Conservation (phyloP, 1,140 invertebrate species). For the Ips typographus region DNA sequence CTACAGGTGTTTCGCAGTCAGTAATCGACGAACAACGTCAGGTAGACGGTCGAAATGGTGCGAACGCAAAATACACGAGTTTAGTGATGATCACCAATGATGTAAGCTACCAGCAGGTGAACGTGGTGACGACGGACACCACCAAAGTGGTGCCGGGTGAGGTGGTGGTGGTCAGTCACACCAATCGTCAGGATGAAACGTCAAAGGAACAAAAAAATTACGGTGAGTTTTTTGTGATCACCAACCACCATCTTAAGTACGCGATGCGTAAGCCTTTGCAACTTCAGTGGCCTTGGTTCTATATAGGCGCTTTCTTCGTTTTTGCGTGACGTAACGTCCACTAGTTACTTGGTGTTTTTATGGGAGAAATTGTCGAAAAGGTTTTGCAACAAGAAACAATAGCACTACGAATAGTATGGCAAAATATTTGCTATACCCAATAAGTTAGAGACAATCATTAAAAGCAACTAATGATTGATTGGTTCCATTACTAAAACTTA, state of each 20-base stretch:
- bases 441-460: no score
- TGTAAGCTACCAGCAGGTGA: constrained; percentile 59
- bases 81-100: constrained; percentile 77
- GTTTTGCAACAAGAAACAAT: no score
- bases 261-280: no score
- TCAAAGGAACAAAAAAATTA: constrained; percentile 10
- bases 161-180: constrained; percentile 59
- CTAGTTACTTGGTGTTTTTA: no score
- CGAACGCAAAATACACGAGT: constrained; percentile 74
- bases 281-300: constrained; percentile 1
- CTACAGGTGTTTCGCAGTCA: constrained; percentile 44
- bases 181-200: constrained; percentile 45
- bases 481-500: no score
- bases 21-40: constrained; percentile 34
- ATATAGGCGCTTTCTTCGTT: no score
- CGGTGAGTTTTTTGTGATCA: constrained; percentile 18
- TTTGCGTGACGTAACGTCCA: no score
- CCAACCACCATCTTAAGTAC: neutral
- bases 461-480: no score
- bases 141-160: constrained; percentile 62
- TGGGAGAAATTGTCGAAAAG: no score
- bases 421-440: no score
- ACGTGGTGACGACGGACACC: constrained; percentile 70
- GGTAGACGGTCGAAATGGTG: constrained; percentile 51
- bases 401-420: no score